phyloP scores from a whole-genome alignment of 1,140 invertebrate genomes.

The Xylocopa sonorina region DNA sequence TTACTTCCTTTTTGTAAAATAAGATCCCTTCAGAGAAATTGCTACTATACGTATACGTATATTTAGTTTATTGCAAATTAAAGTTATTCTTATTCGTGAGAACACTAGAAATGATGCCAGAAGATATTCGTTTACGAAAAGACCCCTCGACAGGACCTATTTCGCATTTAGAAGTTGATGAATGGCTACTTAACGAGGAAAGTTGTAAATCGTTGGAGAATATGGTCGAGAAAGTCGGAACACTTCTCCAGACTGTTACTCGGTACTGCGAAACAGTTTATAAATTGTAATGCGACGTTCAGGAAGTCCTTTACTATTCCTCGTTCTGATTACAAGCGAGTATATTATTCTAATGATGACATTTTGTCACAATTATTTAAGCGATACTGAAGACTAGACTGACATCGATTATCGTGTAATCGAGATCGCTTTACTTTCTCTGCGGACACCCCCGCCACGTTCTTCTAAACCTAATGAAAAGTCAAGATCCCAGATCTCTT shows the following conservation, averaged over 20 bases:
- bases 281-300: slow-evolving; percentile 1
- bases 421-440: not conserved
- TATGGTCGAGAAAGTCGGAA: slow-evolving; percentile 23
- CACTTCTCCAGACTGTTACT: not conserved
- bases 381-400: not conserved
- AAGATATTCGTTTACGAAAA: not conserved
- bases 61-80: too few relatives aligned
- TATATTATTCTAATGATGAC: not conserved
- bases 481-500: slow-evolving; percentile 1
- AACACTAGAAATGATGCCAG: not conserved
- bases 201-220: not conserved
- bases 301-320: not conserved
- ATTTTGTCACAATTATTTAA: not conserved
- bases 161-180: not conserved
- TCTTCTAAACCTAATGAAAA: not conserved
- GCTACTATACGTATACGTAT: too few relatives aligned
- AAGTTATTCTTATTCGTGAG: too few relatives aligned
- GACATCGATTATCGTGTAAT: not conserved
- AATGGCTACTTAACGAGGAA: not conserved
- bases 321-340: not conserved
- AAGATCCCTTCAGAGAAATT: too few relatives aligned
- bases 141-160: not conserved
- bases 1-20: not conserved
- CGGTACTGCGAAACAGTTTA: not conserved
- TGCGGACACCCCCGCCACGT: not conserved